Base-by-base conservation (phyloP, 2,113 vertebrate species). In the Penelope pileata region DNA sequence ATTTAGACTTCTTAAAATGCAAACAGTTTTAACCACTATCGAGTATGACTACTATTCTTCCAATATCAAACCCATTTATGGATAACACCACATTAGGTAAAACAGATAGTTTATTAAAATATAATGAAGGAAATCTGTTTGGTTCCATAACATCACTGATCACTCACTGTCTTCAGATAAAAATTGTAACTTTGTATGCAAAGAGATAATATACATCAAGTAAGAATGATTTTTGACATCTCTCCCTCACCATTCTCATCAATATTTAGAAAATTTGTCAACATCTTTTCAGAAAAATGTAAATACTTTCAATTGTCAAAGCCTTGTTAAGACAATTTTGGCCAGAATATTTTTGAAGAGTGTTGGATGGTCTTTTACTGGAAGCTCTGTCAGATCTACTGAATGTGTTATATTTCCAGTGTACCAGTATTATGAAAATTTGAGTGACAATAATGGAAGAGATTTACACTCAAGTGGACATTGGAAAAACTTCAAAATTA, bases 381-480 rank as follows among this genome's bases (percentile, higher is more conserved):
- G 58, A 76, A 64, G 21, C 2, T 63, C 34, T 22, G 23, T 34
- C 30, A 60, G 23, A 68, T 22, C 12, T 76, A 83, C 54, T 0
- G 0, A 56, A 64, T 21, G 14, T 8, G 1, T 38, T 43, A 4
- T 5, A 15, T 1, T n/a, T 85, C 16, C 1, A 1, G 17, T 34
- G 34, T 42, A 29, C 8, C 29, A 51, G 11, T 43, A 47, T 27
- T 42, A 16, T 15, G 19, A 58, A 74, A 66, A 76, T 70, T 18
- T 59, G 30, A 15, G 12, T 81, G 76, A 54, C 7, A 21, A 17
- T 21, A 22, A 45, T 40, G 11, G 18, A 76, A 27, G 4, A 40
- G 29, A 60, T 58, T 16, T 56, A 30, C 26, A 36, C 21, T 40
- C n/a, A 12, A 26, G 9, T 58, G n/a, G 24, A 36, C n/a, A 54